Conservation (phyloP, 2,113 vertebrate species). For the Dipodomys stephensi region DNA sequence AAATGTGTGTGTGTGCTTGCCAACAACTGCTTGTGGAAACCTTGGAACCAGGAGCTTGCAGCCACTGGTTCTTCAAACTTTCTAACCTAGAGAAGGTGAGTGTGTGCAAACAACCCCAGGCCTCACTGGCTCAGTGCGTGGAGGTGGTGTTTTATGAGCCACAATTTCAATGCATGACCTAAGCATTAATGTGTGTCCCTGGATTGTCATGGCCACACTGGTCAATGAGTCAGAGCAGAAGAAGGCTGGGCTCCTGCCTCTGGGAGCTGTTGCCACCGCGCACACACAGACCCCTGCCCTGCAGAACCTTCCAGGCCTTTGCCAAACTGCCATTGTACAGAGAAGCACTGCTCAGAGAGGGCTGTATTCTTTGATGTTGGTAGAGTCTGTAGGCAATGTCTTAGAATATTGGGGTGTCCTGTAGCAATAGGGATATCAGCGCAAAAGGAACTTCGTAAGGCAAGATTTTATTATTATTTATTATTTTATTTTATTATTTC, state of each 20-base stretch:
- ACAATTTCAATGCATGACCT: background rate
- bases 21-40: slow-evolving; percentile 3
- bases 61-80: background rate
- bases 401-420: too few relatives aligned
- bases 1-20: background rate
- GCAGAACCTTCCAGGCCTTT: background rate
- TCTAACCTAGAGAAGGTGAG: background rate
- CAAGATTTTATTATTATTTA: too few relatives aligned
- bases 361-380: background rate
- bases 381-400: background rate
- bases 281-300: background rate
- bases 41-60: background rate
- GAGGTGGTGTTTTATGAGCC: background rate
- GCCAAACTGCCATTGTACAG: background rate
- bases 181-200: background rate
- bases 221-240: background rate
- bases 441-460: too few relatives aligned
- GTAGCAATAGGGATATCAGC: too few relatives aligned
- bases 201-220: background rate
- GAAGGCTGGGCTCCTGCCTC: background rate
- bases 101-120: background rate
- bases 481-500: too few relatives aligned
- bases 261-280: background rate
- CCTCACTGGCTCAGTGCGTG: too few relatives aligned
- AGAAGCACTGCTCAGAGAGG: background rate